Conservation (phyloP, 1,140 invertebrate species). For the Macrostomum lignano region DNA sequence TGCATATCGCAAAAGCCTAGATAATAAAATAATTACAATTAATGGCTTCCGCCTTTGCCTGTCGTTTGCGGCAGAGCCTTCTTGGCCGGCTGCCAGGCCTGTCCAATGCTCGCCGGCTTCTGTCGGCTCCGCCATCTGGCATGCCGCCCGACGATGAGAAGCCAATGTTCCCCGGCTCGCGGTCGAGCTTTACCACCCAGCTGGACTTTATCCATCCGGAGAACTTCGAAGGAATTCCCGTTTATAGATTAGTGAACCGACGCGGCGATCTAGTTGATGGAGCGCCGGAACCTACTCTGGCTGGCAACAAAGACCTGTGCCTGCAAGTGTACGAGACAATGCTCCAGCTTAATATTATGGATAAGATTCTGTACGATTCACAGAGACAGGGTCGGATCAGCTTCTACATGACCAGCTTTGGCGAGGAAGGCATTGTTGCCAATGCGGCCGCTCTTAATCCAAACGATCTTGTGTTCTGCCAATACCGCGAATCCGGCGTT, state of each 20-base stretch:
- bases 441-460: too few species aligned
- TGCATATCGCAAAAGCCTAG: too few species aligned
- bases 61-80: too few species aligned
- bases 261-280: conserved; percentile 30
- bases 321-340: conserved; percentile 37
- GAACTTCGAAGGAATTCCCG: conserved; percentile 32
- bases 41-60: too few species aligned
- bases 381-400: conserved; percentile 91
- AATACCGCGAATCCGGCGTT: conserved; percentile 73
- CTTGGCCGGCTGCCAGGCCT: too few species aligned
- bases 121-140: too few species aligned
- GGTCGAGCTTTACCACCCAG: conserved; percentile 30
- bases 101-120: too few species aligned
- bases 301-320: conserved; percentile 31
- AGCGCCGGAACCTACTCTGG: conserved; percentile 5
- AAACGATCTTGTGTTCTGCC: conserved; percentile 65
- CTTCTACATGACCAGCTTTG: conserved; percentile 96
- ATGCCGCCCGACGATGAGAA: too few species aligned
- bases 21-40: too few species aligned
- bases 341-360: conserved; percentile 63
- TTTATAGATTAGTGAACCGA: conserved; percentile 34
- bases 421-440: conserved; percentile 81
- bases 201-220: conserved; percentile 32
- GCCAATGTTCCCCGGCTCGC: conserved; percentile 31
- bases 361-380: conserved; percentile 82